These are phyloP conservation scores for Teinopalpus imperialis DNA, from an alignment of 2,888 invertebrate species.

Conservation along the genomic window DNA sequence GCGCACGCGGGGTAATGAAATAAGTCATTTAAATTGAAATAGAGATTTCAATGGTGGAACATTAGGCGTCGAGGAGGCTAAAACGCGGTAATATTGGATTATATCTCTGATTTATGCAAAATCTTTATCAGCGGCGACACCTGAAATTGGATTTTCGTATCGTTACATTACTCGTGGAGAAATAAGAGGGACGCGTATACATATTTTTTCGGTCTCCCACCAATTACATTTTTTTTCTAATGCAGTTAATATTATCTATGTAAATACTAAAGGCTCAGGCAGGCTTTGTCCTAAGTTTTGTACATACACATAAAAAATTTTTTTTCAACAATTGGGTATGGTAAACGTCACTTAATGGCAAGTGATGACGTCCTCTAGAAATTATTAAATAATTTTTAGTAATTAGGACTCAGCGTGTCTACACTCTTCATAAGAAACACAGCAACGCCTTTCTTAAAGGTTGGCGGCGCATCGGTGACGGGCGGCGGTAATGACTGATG, in stretches of 20 bases:
- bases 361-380: no score
- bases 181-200: constrained; percentile 30
- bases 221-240: not conserved
- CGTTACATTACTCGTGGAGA: constrained; percentile 55
- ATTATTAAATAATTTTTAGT: no score
- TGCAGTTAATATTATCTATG: no score
- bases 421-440: no score
- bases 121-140: constrained; percentile 74
- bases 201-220: not conserved
- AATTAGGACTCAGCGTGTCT: no score
- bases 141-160: constrained; percentile 72
- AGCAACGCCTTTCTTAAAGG: not conserved
- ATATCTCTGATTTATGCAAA: constrained; percentile 79
- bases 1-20: constrained; percentile 69
- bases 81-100: constrained; percentile 77
- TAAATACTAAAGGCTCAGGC: no score
- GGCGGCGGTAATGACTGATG: not conserved
- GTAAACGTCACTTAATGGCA: no score
- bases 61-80: constrained; percentile 65
- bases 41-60: constrained; percentile 73
- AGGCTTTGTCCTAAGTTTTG: no score
- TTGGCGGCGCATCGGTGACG: not conserved
- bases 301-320: no score
- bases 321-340: no score
- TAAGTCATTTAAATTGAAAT: constrained; percentile 80